Evolutionary conservation across 1,140 invertebrate genomes (phyloP), one percentile per base, ranked within the genome.

Genomic region (Anastrepha obliqua): DNA sequence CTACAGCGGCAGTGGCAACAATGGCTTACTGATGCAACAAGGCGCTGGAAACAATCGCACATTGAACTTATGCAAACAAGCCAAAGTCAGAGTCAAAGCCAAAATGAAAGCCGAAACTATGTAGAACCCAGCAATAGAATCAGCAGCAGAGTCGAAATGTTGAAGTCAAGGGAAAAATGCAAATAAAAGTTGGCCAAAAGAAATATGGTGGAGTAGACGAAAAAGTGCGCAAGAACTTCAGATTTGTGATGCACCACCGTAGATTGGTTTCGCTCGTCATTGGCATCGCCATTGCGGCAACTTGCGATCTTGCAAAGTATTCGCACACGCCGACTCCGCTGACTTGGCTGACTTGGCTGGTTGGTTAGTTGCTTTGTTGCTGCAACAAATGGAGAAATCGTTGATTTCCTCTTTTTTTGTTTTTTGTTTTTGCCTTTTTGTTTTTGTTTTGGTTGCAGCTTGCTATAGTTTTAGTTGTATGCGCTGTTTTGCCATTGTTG

Each of bases 11-110:
- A 74, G 67, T 74, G 67, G 67, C 67, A 74, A 74, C 67, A 74
- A 44, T 74, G 15, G 15, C 42, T 47, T 39, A 42, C 60, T 74
- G 67, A 81, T 81, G 74, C 47, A 81, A 55, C 42, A 55, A 47
- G 44, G 74, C 44, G 44, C 17, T 51, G n/a, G 47, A 3, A 17
- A n/a, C 47, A 81, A 81, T 81, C 47, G 74, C 74, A 81, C 47
- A 81, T 55, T 81, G 74, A 81, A 81, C 74, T 58, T 81, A 81
- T 81, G 74, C 74, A 81, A 81, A 81, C 74, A 81, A 81, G 64
- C n/a, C 64, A 67, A 67, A 67, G 74, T 42, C 44, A 42, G 8
- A 81, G 20, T 58, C 15, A 78, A 20, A 78, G 44, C n/a, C 74
- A 81, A 20, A 81, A 47, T 55, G 47, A 81, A 81, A 81, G 74